phyloP scores from a whole-genome alignment of 2,797 vertebrate species.

The Xiphophorus birchmanni region DNA sequence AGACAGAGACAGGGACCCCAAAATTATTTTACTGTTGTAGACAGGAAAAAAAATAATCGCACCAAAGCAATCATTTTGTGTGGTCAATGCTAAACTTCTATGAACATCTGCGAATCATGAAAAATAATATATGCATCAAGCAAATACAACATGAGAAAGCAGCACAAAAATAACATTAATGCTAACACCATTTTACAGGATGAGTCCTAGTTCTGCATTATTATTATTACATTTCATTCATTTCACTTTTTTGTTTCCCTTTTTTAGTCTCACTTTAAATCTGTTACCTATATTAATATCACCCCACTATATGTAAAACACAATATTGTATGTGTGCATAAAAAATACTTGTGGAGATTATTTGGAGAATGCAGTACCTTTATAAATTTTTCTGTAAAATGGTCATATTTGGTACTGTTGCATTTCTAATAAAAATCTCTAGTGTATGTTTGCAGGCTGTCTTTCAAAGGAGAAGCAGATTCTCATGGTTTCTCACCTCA shows the following conservation, averaged over 20 bases:
- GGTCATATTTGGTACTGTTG: not conserved
- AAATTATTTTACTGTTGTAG: not conserved
- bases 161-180: not conserved
- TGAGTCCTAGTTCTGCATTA: not conserved
- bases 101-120: not conserved
- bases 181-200: not conserved
- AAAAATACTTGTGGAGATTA: not conserved
- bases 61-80: not conserved
- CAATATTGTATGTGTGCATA: no score
- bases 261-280: not conserved
- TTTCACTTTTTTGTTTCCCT: not conserved
- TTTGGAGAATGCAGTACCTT: not conserved
- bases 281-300: not conserved
- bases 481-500: no score
- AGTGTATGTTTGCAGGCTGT: not conserved
- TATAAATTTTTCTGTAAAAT: not conserved
- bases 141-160: not conserved
- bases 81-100: not conserved
- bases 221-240: not conserved
- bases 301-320: no score
- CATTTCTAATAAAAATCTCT: not conserved
- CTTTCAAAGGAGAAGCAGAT: no score
- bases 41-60: not conserved
- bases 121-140: not conserved
- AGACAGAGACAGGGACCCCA: not conserved